Evolutionary conservation across 2,888 invertebrate species (phyloP), one percentile per base, ranked within the genome.

Genomic region (Cosmia trapezina): DNA sequence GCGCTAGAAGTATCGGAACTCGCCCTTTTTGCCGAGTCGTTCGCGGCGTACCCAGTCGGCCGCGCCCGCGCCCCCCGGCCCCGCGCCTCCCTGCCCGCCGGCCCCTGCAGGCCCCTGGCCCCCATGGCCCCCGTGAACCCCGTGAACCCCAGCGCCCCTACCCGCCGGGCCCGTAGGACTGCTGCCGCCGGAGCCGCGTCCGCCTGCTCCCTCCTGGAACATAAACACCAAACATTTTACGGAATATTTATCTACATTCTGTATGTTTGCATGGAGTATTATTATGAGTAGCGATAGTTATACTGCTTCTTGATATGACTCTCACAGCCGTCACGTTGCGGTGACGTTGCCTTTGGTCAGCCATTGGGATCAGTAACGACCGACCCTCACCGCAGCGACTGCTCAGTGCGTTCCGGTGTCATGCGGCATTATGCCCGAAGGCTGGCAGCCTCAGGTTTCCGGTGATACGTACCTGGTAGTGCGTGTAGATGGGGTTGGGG

Each of bases 11-110:
- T 99, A 99, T 94, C 98, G 97, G 96, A 98, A 98, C 97, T 98
- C 98, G 95, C 98, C 98, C 97, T 98, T 98, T 97, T 98, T 98
- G 96, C 98, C 98, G 92, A 98, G 97, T 86, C 98, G 97, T 93
- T 98, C 98, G 92, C 98, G 98, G 89, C 98, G 97, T 87, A 98
- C 98, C 98, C 98, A 98, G 93, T 98, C 98, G 22, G 98, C 97
- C 59, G 92, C 91, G 51, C 85, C 89, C 60, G 86, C 91, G 49
- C 94, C 94, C 56, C 85, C 89, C 63, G 93, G 93, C 54, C 93
- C 94, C n/a, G 81, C 87, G 56, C 93, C 93, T 37, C 77, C 17
- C 83, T 97, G 76, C 61, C 79, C 97, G 79, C 86, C 87, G 91
- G 74, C 93, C n/a, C 97, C 59, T 97, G 95, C 19, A 93, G 95